phyloP scores from a whole-genome alignment of 1,140 invertebrate species.

The Zaprionus lachaisei region DNA sequence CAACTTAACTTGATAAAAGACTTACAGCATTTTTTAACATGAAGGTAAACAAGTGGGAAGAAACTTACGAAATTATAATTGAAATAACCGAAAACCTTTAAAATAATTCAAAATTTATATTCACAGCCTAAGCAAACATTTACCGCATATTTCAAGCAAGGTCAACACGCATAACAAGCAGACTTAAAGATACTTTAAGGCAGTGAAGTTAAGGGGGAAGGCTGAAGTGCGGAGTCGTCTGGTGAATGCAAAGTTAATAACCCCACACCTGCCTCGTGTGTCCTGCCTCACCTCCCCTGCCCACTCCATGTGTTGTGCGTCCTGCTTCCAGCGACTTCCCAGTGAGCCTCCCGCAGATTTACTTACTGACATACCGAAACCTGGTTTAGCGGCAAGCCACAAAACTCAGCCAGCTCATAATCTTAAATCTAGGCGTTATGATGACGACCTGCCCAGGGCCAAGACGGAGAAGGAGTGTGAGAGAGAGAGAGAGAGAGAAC shows the following conservation, averaged over 20 bases:
- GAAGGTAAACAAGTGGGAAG: background rate
- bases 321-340: slow-evolving; percentile 51
- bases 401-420: slow-evolving; percentile 77
- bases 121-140: background rate
- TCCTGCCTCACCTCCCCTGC: background rate
- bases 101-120: background rate
- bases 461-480: background rate
- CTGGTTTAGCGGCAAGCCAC: slow-evolving; percentile 61
- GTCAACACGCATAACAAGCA: background rate
- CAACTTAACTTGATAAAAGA: background rate
- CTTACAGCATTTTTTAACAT: background rate
- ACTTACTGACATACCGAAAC: slow-evolving; percentile 67
- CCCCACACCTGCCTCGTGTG: slow-evolving; percentile 58
- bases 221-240: background rate
- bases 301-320: background rate
- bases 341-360: slow-evolving; percentile 57
- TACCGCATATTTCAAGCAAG: background rate
- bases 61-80: background rate
- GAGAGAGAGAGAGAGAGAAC: background rate
- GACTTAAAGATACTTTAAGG: slow-evolving; percentile 13
- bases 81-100: background rate
- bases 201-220: background rate
- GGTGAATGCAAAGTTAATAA: slow-evolving; percentile 68
- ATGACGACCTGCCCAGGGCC: slow-evolving; percentile 27
- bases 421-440: slow-evolving; percentile 80